These are phyloP conservation scores for Muscicapa striata DNA, from an alignment of 2,797 vertebrate genomes.

Conservation along the genomic window DNA sequence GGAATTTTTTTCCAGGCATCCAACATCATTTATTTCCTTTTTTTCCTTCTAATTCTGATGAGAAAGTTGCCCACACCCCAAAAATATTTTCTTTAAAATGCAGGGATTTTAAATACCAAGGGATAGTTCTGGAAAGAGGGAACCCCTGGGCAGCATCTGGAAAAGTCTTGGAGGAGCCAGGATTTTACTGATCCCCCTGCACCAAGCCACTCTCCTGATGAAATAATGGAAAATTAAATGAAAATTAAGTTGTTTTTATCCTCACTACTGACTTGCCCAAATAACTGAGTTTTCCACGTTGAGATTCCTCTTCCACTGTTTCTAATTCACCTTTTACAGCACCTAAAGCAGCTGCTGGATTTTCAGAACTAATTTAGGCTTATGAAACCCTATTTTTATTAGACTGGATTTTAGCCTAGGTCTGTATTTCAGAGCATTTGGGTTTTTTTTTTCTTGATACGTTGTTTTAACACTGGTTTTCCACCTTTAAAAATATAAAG, in stretches of 20 bases:
- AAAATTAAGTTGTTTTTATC: not conserved
- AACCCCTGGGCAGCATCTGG: not conserved
- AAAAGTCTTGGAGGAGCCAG: not conserved
- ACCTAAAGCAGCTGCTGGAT: not conserved
- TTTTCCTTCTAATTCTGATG: not conserved
- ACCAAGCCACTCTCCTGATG: not conserved
- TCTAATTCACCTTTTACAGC: not conserved
- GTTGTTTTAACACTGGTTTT: not conserved
- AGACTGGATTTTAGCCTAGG: not conserved
- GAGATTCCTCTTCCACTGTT: not conserved
- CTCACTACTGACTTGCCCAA: not conserved
- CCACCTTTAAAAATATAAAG: not conserved
- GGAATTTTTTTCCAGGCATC: not conserved
- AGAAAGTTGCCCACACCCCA: not conserved
- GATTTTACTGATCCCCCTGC: not conserved
- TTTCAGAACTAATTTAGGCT: not conserved
- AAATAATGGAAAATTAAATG: conserved; percentile 1
- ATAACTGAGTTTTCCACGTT: not conserved
- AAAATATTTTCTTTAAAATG: not conserved
- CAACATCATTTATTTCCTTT: not conserved
- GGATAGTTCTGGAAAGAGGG: not conserved
- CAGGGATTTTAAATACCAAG: not conserved
- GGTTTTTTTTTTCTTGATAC: fast-evolving
- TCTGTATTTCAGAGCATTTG: not conserved
- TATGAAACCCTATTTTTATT: not conserved